A percentile compares a stretch with the other conserved stretches of the same genome.
Conservation (phyloP, 1,140 invertebrate genomes). For the Lordiphosa collinella region DNA sequence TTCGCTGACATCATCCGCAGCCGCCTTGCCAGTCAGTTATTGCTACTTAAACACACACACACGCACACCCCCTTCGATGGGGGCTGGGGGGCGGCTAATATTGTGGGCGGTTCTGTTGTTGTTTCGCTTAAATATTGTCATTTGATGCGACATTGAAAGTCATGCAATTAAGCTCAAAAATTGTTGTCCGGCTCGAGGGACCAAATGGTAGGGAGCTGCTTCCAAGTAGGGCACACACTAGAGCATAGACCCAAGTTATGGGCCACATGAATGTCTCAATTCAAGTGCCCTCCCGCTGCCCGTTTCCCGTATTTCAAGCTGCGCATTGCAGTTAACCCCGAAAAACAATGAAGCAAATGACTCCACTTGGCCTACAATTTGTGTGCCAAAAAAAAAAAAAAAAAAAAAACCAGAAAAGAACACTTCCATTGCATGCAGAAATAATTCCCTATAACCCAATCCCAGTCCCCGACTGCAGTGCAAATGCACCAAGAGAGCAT, state of each 20-base stretch:
- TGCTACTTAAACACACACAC: constrained; percentile 4
- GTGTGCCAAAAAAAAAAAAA: constrained; percentile 53
- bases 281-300: background rate
- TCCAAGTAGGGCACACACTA: too few species aligned
- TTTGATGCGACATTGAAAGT: constrained; percentile 47
- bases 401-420: constrained; percentile 12
- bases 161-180: too few species aligned
- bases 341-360: constrained; percentile 69
- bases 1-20: constrained; percentile 70
- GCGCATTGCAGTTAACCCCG: constrained; percentile 73
- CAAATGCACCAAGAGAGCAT: constrained; percentile 36
- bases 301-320: constrained; percentile 35
- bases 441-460: constrained; percentile 39
- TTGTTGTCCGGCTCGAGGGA: too few species aligned
- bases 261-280: too few species aligned
- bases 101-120: constrained; percentile 11
- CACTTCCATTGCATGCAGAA: constrained; percentile 49
- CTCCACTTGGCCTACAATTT: constrained; percentile 19
- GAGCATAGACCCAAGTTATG: too few species aligned
- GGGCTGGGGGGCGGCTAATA: constrained; percentile 8
- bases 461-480: constrained; percentile 28
- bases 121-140: constrained; percentile 43
- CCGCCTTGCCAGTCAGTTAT: constrained; percentile 25
- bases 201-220: too few species aligned
- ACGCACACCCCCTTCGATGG: constrained; percentile 1